Evolutionary conservation across 2,888 invertebrate genomes (phyloP).

Genomic region (Exocentrus adspersus): DNA sequence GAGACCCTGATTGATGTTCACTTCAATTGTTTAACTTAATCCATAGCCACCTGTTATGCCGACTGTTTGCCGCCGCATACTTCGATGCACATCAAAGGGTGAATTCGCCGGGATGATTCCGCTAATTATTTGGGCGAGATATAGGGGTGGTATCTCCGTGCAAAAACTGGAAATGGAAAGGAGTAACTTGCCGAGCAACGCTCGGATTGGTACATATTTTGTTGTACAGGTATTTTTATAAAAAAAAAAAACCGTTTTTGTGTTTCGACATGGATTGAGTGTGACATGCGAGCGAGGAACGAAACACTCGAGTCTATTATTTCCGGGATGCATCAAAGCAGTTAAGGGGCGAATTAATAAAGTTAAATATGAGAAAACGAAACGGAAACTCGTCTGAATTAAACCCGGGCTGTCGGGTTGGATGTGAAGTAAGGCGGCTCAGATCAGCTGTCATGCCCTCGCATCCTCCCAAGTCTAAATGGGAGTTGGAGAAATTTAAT

Average conservation of each 20-base stretch:
- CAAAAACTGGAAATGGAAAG: background rate
- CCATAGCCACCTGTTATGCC: slow-evolving; percentile 51
- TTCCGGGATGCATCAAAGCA: slow-evolving; percentile 30
- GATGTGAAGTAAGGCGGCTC: slow-evolving; percentile 50
- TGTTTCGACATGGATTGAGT: background rate
- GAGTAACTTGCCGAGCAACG: background rate
- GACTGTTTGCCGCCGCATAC: slow-evolving; percentile 44
- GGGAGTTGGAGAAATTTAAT: slow-evolving; percentile 61
- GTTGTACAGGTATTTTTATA: no score
- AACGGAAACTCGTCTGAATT: slow-evolving; percentile 47
- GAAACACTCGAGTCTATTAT: slow-evolving; percentile 17
- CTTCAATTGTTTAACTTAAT: slow-evolving; percentile 58
- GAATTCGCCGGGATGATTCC: slow-evolving; percentile 39
- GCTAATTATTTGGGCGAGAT: slow-evolving; percentile 31
- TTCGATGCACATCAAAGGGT: slow-evolving; percentile 46
- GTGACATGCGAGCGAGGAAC: background rate
- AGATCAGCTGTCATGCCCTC: slow-evolving; percentile 60
- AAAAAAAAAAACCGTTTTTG: no score
- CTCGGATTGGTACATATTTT: no score
- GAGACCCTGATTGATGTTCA: slow-evolving; percentile 56
- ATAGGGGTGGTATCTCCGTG: background rate
- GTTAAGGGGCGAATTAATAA: slow-evolving; percentile 32
- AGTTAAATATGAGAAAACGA: slow-evolving; percentile 43
- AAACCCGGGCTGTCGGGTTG: slow-evolving; percentile 43
- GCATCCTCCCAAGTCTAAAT: slow-evolving; percentile 51